phyloP scores from a whole-genome alignment of 2,888 invertebrate genomes.

The Conus canariensis region DNA sequence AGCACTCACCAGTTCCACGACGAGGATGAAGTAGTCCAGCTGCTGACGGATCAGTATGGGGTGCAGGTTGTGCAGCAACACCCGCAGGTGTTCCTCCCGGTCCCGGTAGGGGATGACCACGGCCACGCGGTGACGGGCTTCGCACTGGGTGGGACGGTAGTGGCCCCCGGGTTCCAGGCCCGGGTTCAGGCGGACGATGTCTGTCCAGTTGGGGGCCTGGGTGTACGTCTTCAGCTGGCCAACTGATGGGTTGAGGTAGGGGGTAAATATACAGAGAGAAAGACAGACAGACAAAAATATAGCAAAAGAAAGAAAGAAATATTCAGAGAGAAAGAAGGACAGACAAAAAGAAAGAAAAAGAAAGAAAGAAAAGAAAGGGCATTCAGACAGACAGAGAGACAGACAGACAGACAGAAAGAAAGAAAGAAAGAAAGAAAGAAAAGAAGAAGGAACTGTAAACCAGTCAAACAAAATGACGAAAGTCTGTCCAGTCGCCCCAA shows the following conservation, averaged over 20 bases:
- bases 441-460: not conserved
- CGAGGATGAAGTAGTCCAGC: slow-evolving; percentile 95
- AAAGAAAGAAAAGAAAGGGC: not conserved
- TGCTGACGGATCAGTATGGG: slow-evolving; percentile 94
- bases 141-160: slow-evolving; percentile 87
- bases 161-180: slow-evolving; percentile 86
- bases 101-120: slow-evolving; percentile 95
- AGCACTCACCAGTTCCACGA: slow-evolving; percentile 91
- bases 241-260: slow-evolving; percentile 47
- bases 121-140: slow-evolving; percentile 89
- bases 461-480: too few species aligned
- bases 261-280: not conserved
- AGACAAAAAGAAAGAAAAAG: not conserved
- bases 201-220: slow-evolving; percentile 59
- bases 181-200: slow-evolving; percentile 74
- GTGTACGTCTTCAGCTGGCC: slow-evolving; percentile 57
- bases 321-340: not conserved
- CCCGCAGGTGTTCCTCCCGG: slow-evolving; percentile 89
- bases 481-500: too few species aligned
- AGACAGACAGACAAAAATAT: not conserved
- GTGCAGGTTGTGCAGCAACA: slow-evolving; percentile 95
- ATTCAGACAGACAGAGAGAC: not conserved
- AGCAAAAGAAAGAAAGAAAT: not conserved
- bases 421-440: not conserved
- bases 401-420: not conserved